A percentile compares a stretch with the other conserved stretches of the same genome.
Conservation (phyloP, 92 coral and sea anemone species). For the Hydrozoanthus gracilis region DNA sequence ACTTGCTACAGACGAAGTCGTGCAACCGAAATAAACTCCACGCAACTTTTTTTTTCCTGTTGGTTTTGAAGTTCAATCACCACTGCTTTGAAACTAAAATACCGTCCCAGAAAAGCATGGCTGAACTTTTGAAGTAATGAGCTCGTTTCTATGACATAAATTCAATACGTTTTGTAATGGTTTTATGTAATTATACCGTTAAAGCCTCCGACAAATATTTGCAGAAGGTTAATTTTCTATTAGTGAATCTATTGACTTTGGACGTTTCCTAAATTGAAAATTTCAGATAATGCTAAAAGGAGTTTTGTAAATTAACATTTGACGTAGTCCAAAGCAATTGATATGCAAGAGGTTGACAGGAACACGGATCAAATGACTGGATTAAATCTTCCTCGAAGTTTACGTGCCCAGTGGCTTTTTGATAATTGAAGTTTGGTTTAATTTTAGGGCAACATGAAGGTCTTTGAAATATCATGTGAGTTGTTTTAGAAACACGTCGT, state of each 20-base stretch:
- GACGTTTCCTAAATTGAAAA: slow-evolving; percentile 48
- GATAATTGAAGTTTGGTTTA: neutral
- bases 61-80: neutral
- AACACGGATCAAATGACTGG: slow-evolving; percentile 33
- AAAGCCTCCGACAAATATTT: slow-evolving; percentile 46
- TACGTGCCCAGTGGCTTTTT: neutral
- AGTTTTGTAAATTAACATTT: slow-evolving; percentile 53
- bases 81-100: neutral
- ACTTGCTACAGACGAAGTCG: neutral
- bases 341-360: slow-evolving; percentile 36
- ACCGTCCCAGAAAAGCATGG: slow-evolving; percentile 4
- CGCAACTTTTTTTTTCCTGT: neutral
- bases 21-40: neutral
- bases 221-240: slow-evolving; percentile 51
- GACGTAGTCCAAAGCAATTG: slow-evolving; percentile 49
- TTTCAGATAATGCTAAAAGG: slow-evolving; percentile 49
- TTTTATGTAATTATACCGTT: slow-evolving; percentile 49
- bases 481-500: slow-evolving; percentile 14
- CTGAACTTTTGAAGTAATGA: slow-evolving; percentile 3
- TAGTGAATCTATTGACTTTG: slow-evolving; percentile 47
- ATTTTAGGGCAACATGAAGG: neutral
- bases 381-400: neutral
- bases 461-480: neutral
- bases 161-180: slow-evolving; percentile 48
- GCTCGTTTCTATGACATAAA: slow-evolving; percentile 40